phyloP scores from a whole-genome alignment of 2,888 invertebrate genomes.

The Volucella inanis region DNA sequence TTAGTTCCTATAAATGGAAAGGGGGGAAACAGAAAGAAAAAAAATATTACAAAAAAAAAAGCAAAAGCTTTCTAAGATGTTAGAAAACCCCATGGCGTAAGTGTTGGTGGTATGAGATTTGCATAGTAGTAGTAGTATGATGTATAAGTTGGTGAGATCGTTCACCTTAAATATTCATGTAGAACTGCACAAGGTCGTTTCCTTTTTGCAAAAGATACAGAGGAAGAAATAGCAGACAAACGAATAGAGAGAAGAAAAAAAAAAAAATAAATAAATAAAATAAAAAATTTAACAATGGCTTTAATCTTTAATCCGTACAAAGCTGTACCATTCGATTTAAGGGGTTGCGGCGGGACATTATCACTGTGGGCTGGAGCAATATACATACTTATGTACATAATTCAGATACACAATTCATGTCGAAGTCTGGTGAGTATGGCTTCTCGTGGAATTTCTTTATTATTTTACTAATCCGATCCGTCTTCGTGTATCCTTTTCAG shows the following conservation, averaged over 20 bases:
- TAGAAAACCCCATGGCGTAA: slow-evolving; percentile 48
- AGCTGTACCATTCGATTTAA: slow-evolving; percentile 38
- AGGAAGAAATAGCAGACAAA: slow-evolving; percentile 3
- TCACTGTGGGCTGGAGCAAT: neutral
- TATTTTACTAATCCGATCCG: neutral
- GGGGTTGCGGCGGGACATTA: slow-evolving; percentile 10
- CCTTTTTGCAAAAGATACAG: slow-evolving; percentile 66
- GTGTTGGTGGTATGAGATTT: slow-evolving; percentile 39
- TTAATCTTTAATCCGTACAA: slow-evolving; percentile 15
- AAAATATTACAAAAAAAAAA: no score
- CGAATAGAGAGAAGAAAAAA: neutral
- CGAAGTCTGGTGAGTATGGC: neutral
- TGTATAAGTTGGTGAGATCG: slow-evolving; percentile 79
- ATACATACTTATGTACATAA: no score
- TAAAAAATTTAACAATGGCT: slow-evolving; percentile 9
- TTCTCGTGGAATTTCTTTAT: neutral
- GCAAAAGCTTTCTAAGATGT: slow-evolving; percentile 62
- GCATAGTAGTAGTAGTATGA: slow-evolving; percentile 38
- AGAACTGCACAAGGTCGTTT: slow-evolving; percentile 82
- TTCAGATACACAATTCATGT: neutral
- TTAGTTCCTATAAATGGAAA: slow-evolving; percentile 31
- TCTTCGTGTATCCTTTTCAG: no score
- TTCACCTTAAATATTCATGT: slow-evolving; percentile 82
- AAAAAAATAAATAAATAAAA: slow-evolving; percentile 4
- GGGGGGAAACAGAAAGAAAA: no score